Evolutionary conservation across 2,113 vertebrate species (phyloP), one percentile per base, ranked within the genome.

Genomic region (Sisor rabdophorus): DNA sequence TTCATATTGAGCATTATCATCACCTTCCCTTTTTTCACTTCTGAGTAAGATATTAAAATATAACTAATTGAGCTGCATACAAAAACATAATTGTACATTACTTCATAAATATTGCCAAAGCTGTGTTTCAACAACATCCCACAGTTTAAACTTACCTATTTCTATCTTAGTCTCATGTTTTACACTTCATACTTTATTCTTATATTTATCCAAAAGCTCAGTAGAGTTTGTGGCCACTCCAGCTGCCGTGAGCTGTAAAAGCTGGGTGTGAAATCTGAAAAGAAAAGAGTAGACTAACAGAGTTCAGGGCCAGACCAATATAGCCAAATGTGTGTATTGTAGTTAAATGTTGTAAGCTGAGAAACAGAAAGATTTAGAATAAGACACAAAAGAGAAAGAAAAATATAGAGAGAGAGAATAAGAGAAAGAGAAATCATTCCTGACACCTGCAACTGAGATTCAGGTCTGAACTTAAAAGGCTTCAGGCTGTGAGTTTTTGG

Each of bases 211-310:
- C 48, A 48, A 74, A 24, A 82, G 88, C 89, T 89, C 86, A 0
- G 6, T 85, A 90, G 90, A 86, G 85, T 86, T 75, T 63, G 84
- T 72, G 88, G 86, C 84, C 82, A 77, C 68, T 84, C 83, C 69
- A 87, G 86, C 87, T 92, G 92, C 91, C 91, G 81, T 61, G 78
- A 85, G 73, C 74, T 65, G 75, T 78, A 67, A 76, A 77, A 80
- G 80, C 59, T 85, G 85, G 86, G 81, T 85, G 81, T 80, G 83
- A 88, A 82, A 81, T 75, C 79, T 77, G 83, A 84, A 84, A 78
- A 86, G 56, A 77, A 72, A 30, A 71, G 30, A 12, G 79, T 54
- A 71, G 75, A 88, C 84, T 84, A 71, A 47, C 13, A 63, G 78
- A 84, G 88, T 64, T 82, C 77, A 83, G 9, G 87, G 88, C 82